These are phyloP conservation scores for human DNA, from an alignment of 2,113 vertebrate species.

Conservation along the genomic window GRCh38 chr6:8485501-8486000, in stretches of 20 bases:
- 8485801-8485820: not conserved
- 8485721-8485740: not conserved
- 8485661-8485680: not conserved
- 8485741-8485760: not conserved
- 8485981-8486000: not conserved
- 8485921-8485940: not conserved
- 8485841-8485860: not conserved
- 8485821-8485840: not conserved
- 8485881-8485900: not conserved
- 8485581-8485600: not conserved
- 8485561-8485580: not conserved
- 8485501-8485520: not conserved
- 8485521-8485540: not conserved
- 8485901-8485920: not conserved
- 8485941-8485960: not conserved
- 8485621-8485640: not conserved
- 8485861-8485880: not conserved
- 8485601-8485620: not conserved
- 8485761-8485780: not conserved
- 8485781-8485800: not conserved
- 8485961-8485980: not conserved
- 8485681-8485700: not conserved
- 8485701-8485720: not conserved
- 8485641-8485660: not conserved
- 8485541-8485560: not conserved